Conservation (phyloP, 2,888 invertebrate species). For the Cephalotes varians region DNA sequence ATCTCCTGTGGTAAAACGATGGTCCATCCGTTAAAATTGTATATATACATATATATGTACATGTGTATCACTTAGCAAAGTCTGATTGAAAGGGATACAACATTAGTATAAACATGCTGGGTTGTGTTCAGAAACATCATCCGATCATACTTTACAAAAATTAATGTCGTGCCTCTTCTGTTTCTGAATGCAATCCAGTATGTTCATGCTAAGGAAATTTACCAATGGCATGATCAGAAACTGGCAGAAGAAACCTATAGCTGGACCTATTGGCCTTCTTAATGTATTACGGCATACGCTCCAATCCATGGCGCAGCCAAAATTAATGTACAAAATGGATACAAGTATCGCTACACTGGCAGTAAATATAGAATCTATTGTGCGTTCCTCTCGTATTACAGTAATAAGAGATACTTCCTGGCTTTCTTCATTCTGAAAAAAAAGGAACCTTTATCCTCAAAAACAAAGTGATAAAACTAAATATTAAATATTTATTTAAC, state of each 20-base stretch:
- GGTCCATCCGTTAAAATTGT: too few relatives aligned
- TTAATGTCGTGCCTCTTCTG: too few relatives aligned
- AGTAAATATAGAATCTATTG: constrained; percentile 92
- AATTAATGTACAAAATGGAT: constrained; percentile 94
- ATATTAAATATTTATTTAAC: not conserved
- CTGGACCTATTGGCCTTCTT: constrained; percentile 91
- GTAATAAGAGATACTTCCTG: constrained; percentile 86
- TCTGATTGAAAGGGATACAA: too few relatives aligned
- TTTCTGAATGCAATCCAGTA: too few relatives aligned
- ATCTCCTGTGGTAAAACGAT: too few relatives aligned
- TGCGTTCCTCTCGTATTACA: constrained; percentile 88
- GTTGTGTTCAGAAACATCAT: too few relatives aligned
- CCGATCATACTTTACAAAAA: too few relatives aligned
- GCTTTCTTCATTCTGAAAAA: constrained; percentile 16
- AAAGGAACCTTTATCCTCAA: constrained; percentile 65
- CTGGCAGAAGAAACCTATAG: constrained; percentile 92
- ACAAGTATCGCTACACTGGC: constrained; percentile 91
- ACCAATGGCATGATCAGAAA: constrained; percentile 95
- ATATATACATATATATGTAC: too few relatives aligned
- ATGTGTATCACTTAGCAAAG: too few relatives aligned
- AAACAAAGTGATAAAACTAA: not conserved
- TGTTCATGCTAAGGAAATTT: constrained; percentile 80
- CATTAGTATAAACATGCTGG: too few relatives aligned
- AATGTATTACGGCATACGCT: constrained; percentile 89
- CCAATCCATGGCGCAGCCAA: constrained; percentile 95